Evolutionary conservation across 2,888 invertebrate species (phyloP).

Genomic region (Steromphala cineraria): DNA sequence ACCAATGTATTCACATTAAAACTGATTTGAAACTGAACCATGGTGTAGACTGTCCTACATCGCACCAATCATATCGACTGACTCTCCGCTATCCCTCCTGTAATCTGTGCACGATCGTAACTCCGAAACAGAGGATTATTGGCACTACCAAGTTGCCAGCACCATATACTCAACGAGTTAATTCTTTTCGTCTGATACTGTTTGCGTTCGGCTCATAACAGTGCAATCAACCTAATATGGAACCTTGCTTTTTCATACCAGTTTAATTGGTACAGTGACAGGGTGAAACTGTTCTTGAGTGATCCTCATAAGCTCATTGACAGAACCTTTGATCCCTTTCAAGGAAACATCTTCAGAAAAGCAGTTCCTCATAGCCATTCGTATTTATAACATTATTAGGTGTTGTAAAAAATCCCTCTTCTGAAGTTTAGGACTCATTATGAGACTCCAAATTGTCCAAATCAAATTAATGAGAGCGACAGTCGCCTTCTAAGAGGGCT

Average conservation of each 20-base stretch:
- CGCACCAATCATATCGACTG: too few species aligned
- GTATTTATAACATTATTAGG: slow-evolving; percentile 11
- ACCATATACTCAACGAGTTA: not conserved
- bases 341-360: not conserved
- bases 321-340: not conserved
- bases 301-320: not conserved
- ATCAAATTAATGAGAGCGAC: not conserved
- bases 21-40: slow-evolving; percentile 4
- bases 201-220: not conserved
- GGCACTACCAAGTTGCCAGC: too few species aligned
- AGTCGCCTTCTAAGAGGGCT: not conserved
- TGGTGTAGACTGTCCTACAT: not conserved
- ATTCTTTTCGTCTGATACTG: not conserved
- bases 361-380: not conserved
- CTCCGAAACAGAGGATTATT: too few species aligned
- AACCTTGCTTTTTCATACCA: not conserved
- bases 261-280: not conserved
- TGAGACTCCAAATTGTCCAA: not conserved
- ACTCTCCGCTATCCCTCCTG: too few species aligned
- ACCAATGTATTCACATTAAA: not conserved
- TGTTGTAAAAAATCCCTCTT: not conserved
- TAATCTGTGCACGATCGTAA: too few species aligned
- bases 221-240: not conserved
- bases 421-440: not conserved
- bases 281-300: not conserved